Evolutionary conservation across 1,140 invertebrate genomes (phyloP).

Genomic region (Drosophila oshimai): DNA sequence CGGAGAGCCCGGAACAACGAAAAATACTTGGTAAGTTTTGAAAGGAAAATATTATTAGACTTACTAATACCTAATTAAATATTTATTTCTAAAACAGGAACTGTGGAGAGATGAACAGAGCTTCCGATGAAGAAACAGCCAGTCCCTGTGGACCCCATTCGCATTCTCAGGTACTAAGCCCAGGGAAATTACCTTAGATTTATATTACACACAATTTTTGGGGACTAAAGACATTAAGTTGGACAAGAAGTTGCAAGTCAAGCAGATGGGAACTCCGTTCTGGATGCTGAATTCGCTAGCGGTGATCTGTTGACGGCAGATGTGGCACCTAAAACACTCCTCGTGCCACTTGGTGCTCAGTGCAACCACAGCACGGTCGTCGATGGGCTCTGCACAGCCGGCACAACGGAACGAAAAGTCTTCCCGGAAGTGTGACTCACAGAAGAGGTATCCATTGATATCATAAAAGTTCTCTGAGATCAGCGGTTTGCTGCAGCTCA

Average conservation of each 20-base stretch:
- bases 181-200: neutral
- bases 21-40: constrained; percentile 86
- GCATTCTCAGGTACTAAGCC: constrained; percentile 83
- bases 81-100: constrained; percentile 83
- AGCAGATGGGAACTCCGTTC: constrained; percentile 21
- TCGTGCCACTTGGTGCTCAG: constrained; percentile 47
- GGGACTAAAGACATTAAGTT: neutral
- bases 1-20: constrained; percentile 89
- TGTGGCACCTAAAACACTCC: constrained; percentile 17
- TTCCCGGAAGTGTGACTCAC: constrained; percentile 31
- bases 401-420: constrained; percentile 34
- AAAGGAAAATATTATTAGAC: neutral
- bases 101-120: constrained; percentile 94
- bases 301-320: neutral
- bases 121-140: constrained; percentile 83
- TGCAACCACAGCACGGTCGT: constrained; percentile 13
- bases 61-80: neutral
- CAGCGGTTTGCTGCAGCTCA: constrained; percentile 30
- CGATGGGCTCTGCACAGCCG: constrained; percentile 31
- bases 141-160: constrained; percentile 89
- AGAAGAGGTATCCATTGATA: constrained; percentile 49
- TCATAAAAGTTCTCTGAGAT: constrained; percentile 25
- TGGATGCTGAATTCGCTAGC: constrained; percentile 4
- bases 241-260: neutral
- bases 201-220: neutral